Conservation (phyloP, 2,113 vertebrate genomes). For the Melanotaenia duboulayi region DNA sequence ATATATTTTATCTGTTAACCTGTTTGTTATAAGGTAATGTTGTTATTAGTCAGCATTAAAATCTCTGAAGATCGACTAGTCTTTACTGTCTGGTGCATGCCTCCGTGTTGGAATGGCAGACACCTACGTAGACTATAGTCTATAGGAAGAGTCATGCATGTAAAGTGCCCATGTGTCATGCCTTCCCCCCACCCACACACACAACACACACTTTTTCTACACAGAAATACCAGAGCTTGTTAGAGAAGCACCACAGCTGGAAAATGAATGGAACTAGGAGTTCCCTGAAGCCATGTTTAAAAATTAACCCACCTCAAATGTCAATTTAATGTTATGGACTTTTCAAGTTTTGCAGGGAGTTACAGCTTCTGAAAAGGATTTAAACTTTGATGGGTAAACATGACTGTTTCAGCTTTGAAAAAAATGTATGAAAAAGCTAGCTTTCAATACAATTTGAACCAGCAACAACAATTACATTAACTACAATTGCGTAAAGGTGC, state of each 20-base stretch:
- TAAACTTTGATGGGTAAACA: conserved; percentile 25
- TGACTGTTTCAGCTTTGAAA: background rate
- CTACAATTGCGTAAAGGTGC: background rate
- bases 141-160: too few relatives aligned
- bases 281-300: conserved; percentile 38
- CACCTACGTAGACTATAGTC: too few relatives aligned
- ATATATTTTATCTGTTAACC: too few relatives aligned
- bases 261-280: background rate
- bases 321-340: conserved; percentile 21
- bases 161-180: too few relatives aligned
- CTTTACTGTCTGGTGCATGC: too few relatives aligned
- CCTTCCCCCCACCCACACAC: too few relatives aligned
- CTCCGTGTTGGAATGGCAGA: too few relatives aligned
- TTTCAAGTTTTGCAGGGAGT: conserved; percentile 7
- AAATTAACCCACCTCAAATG: conserved; percentile 17
- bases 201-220: background rate
- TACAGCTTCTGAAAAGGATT: background rate
- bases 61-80: too few relatives aligned
- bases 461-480: background rate
- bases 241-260: conserved; percentile 11
- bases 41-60: too few relatives aligned
- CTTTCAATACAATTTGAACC: background rate
- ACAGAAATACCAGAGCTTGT: background rate
- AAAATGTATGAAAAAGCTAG: background rate
- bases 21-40: too few relatives aligned